A percentile compares a stretch with the other conserved stretches of the same genome.
Evolutionary conservation across 2,797 vertebrate species (phyloP).

Genomic region (Falco biarmicus): DNA sequence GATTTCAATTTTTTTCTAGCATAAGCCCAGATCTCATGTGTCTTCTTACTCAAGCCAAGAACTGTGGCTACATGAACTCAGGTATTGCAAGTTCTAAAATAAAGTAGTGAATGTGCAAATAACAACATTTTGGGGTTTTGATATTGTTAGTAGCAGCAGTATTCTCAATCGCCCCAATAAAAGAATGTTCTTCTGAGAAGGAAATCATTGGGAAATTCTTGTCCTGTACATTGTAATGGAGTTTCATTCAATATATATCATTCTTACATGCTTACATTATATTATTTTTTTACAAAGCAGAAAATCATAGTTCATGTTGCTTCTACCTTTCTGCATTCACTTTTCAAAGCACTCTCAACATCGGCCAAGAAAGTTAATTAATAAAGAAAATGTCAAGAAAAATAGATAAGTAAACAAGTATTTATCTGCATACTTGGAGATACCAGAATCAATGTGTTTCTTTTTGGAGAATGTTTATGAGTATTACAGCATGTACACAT

Average conservation of each 20-base stretch:
- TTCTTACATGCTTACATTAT: not conserved
- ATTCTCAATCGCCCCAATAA: not conserved
- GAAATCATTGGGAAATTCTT: not conserved
- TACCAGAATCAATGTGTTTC: not conserved
- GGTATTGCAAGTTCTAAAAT: not conserved
- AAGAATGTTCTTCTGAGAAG: not conserved
- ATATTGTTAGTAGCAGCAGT: not conserved
- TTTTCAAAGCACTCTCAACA: not conserved
- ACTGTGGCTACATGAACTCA: not conserved
- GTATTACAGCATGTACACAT: not conserved
- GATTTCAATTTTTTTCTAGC: not conserved
- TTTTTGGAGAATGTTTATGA: not conserved
- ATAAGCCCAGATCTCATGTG: not conserved
- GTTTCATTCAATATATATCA: not conserved
- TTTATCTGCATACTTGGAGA: not conserved
- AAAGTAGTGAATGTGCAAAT: not conserved
- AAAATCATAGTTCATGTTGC: not conserved
- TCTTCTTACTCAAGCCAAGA: not conserved
- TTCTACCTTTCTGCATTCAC: not conserved
- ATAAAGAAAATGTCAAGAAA: not conserved
- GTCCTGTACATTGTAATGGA: not conserved
- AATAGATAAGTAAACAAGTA: not conserved
- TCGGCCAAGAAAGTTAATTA: not conserved
- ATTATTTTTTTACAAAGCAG: not conserved
- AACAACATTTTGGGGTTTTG: accelerated